A percentile compares a stretch with the other conserved stretches of the same genome.
phyloP scores from a whole-genome alignment of 2,888 invertebrate genomes.

The Apamea epomidion region DNA sequence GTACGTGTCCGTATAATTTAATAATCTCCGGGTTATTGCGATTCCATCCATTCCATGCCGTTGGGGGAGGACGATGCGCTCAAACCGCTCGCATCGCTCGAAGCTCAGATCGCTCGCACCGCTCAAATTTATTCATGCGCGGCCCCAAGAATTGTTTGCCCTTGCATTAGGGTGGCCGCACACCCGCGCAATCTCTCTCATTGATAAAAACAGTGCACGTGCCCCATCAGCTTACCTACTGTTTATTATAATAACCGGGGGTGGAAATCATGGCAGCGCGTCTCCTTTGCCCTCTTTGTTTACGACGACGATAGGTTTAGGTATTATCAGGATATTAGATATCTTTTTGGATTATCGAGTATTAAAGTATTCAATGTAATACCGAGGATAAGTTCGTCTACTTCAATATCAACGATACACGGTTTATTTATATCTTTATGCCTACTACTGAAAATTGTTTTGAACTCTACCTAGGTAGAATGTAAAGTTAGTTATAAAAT shows the following conservation, averaged over 20 bases:
- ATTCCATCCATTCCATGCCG: slow-evolving; percentile 78
- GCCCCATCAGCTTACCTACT: slow-evolving; percentile 86
- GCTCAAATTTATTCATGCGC: slow-evolving; percentile 84
- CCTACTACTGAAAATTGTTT: slow-evolving; percentile 23
- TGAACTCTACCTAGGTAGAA: slow-evolving; percentile 24
- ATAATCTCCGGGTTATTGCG: slow-evolving; percentile 88
- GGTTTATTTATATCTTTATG: slow-evolving; percentile 45
- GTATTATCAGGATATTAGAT: slow-evolving; percentile 30
- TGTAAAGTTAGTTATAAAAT: neutral
- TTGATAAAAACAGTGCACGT: slow-evolving; percentile 88
- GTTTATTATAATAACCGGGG: slow-evolving; percentile 83
- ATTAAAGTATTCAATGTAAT: slow-evolving; percentile 41
- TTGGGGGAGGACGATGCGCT: slow-evolving; percentile 76
- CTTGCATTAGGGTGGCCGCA: slow-evolving; percentile 78
- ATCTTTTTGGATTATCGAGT: slow-evolving; percentile 35
- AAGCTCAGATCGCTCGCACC: slow-evolving; percentile 72
- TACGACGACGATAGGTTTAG: slow-evolving; percentile 20
- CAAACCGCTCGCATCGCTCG: slow-evolving; percentile 64
- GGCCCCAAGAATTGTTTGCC: slow-evolving; percentile 82
- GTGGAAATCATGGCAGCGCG: slow-evolving; percentile 57
- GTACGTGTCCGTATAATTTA: slow-evolving; percentile 86
- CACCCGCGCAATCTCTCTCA: slow-evolving; percentile 72
- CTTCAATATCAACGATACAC: slow-evolving; percentile 48
- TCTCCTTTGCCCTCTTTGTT: slow-evolving; percentile 50
- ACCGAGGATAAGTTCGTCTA: slow-evolving; percentile 46